A percentile compares a stretch with the other conserved stretches of the same genome.
phyloP scores from a whole-genome alignment of 92 coral and sea anemone genomes.

The Parazoanthus atlanticus region DNA sequence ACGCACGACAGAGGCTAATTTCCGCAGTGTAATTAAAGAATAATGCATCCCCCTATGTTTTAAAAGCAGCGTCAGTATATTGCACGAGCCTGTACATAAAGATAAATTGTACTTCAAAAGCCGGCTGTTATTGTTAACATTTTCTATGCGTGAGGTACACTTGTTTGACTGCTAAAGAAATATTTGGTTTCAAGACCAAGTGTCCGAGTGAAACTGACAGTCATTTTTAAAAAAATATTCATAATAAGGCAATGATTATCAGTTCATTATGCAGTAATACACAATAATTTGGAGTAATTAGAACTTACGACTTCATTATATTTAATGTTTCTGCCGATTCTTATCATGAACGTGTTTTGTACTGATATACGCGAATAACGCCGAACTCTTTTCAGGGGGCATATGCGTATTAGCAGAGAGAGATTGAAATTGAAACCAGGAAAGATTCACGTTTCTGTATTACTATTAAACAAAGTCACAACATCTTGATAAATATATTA shows the following conservation, averaged over 20 bases:
- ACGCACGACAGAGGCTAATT: background rate
- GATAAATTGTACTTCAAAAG: background rate
- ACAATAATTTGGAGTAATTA: background rate
- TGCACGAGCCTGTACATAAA: background rate
- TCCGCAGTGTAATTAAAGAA: background rate
- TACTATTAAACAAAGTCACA: background rate
- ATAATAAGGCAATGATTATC: no score
- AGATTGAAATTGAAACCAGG: background rate
- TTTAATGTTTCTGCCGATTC: background rate
- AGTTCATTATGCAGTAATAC: background rate
- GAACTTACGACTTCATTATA: no score
- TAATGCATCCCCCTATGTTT: background rate
- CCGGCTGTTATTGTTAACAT: background rate
- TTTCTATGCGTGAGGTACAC: conserved; percentile 6
- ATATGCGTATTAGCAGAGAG: background rate
- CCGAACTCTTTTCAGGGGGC: no score
- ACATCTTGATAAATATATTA: no score
- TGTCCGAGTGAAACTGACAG: no score
- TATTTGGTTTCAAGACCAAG: no score
- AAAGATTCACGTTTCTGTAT: background rate
- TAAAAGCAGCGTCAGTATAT: background rate
- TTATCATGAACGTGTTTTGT: no score
- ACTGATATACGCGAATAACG: no score
- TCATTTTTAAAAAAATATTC: no score
- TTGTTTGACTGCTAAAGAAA: no score